Evolutionary conservation across 2,113 vertebrate genomes (phyloP).

Genomic region (Sphyrna mokarran): DNA sequence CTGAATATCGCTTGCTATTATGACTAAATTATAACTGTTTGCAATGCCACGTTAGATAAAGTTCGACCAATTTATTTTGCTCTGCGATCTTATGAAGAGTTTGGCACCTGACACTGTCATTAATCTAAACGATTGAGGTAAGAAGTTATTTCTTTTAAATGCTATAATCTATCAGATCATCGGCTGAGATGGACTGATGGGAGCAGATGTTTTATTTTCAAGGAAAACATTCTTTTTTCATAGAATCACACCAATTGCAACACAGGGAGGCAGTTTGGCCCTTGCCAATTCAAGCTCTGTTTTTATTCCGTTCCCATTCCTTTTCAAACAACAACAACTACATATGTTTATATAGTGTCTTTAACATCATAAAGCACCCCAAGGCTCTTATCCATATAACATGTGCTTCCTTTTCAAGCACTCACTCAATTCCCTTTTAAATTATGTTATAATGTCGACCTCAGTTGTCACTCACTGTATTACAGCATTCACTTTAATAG

Average conservation of each 20-base stretch:
- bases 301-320: neutral
- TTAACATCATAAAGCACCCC: neutral
- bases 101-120: neutral
- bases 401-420: neutral
- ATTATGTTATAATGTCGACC: neutral
- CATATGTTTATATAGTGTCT: neutral
- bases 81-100: neutral
- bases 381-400: neutral
- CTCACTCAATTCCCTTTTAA: neutral
- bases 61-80: neutral
- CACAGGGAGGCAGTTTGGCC: conserved; percentile 17
- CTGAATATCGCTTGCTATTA: neutral
- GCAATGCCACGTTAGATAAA: conserved; percentile 19
- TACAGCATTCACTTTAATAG: neutral
- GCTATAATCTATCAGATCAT: conserved; percentile 20
- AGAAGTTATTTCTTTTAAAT: neutral
- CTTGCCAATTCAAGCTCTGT: neutral
- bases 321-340: neutral
- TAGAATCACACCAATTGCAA: conserved; percentile 3
- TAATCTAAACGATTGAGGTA: neutral
- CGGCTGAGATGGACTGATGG: neutral
- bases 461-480: neutral
- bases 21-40: neutral
- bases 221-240: conserved; percentile 26
- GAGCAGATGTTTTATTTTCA: conserved; percentile 10